Evolutionary conservation across 1,140 invertebrate species (phyloP), one percentile per base, ranked within the genome.

Genomic region (Drosophila orena): DNA sequence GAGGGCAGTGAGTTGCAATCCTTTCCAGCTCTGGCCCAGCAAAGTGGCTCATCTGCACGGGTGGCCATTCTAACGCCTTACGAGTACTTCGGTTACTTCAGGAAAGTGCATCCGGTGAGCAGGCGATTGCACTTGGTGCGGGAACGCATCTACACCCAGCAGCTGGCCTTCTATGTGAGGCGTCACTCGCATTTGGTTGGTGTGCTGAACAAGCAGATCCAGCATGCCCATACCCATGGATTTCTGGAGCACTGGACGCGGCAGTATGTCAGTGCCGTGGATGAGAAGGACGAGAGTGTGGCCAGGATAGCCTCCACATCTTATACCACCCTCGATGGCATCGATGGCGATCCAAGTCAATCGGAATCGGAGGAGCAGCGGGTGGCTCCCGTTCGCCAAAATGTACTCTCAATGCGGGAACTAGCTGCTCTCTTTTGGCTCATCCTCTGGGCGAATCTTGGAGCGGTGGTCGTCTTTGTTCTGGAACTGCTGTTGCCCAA

Each of bases 71-170:
- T 91, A 5, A 88, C 80, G 15, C 83, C 88, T 0, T 88, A 91
- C 52, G 89, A 91, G 34, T 91, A 91, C 50, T 91, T 81, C 27
- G 89, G 89, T 0, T 91, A 91, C 64, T 91, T 81, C 49, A 69
- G 88, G 42, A 91, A 88, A 40, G 79, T 89, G 47, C 76, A 89
- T 40, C 49, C 79, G 4, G 77, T 77, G 72, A 89, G 77, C 50
- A 77, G 76, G 0, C 54, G 58, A 0, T 40, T 91, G 66, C 88
- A 90, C 30, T 8, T 91, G 60, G 89, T 91, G 0, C 37, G 66
- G 5, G 88, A 91, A 15, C 88, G 88, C 10, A 79, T 91, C 35
- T 81, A 79, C n/a, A 91, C 83, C 1, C 88, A 91, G 43, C 89
- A 91, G 47, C 17, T 91, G 52, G 53, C 83, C 17, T 89, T 91